A percentile compares a stretch with the other conserved stretches of the same genome.
Evolutionary conservation across 2,113 vertebrate species (phyloP).

Genomic region (Psephotus haematonotus): DNA sequence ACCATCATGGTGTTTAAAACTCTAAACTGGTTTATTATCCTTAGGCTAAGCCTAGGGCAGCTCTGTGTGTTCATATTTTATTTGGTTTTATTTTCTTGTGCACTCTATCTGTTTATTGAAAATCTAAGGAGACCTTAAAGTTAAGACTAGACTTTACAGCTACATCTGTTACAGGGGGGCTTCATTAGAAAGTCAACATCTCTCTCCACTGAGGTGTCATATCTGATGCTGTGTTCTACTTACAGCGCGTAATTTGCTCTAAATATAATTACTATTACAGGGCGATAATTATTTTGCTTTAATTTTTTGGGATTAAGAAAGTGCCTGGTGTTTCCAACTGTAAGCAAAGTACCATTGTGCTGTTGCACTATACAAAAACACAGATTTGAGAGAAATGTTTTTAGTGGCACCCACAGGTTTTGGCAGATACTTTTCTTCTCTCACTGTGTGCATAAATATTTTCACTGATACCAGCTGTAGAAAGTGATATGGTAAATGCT

Average conservation of each 20-base stretch:
- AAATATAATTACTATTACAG: background rate
- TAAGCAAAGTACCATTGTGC: slow-evolving; percentile 3
- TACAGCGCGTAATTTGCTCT: background rate
- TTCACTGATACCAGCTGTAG: slow-evolving; percentile 66
- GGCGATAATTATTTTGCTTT: background rate
- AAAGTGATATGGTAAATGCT: slow-evolving; percentile 63
- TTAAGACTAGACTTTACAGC: background rate
- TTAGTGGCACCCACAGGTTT: slow-evolving; percentile 62
- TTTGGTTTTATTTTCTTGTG: slow-evolving; percentile 40
- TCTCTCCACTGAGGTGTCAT: background rate
- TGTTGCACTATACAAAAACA: background rate
- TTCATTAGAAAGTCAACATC: background rate
- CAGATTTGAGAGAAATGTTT: slow-evolving; percentile 52
- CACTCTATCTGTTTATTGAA: background rate
- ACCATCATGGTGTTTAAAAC: background rate
- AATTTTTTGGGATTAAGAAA: background rate
- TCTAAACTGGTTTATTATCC: background rate
- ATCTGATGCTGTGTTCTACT: background rate
- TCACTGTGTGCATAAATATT: slow-evolving; percentile 64
- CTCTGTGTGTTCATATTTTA: background rate
- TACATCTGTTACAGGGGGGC: background rate
- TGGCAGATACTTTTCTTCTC: slow-evolving; percentile 56
- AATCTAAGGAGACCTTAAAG: background rate
- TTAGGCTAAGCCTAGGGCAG: background rate
- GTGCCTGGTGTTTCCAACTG: background rate